These are phyloP conservation scores for Odontesthes bonariensis DNA, from an alignment of 2,113 vertebrate genomes.

Conservation along the genomic window DNA sequence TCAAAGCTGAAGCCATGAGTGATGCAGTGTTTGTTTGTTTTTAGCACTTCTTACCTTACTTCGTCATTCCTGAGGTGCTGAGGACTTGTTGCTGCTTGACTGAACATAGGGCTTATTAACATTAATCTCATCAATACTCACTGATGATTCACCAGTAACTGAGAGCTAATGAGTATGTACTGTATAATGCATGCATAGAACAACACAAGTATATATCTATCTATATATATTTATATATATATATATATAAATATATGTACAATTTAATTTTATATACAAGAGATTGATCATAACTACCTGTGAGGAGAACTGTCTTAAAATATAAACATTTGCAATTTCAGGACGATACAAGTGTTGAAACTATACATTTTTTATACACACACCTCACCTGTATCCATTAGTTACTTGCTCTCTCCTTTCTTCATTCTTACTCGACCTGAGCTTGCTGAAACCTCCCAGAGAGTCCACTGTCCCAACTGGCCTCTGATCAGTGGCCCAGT, in stretches of 20 bases:
- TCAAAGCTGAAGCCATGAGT: slow-evolving; percentile 23
- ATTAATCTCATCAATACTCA: slow-evolving; percentile 52
- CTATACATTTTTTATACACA: neutral
- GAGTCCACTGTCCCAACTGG: slow-evolving; percentile 62
- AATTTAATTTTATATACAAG: neutral
- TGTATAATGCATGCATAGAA: neutral
- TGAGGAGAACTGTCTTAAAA: neutral
- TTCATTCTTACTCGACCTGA: slow-evolving; percentile 11
- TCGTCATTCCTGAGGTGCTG: slow-evolving; percentile 37
- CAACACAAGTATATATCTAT: neutral
- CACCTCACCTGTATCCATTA: neutral
- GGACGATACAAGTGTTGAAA: neutral
- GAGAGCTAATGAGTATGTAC: neutral
- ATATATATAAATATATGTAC: neutral
- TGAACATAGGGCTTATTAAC: slow-evolving; percentile 44
- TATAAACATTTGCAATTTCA: neutral
- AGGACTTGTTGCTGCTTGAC: slow-evolving; percentile 63
- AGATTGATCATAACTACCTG: neutral
- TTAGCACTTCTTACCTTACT: slow-evolving; percentile 41
- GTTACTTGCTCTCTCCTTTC: slow-evolving; percentile 10
- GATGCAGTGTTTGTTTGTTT: slow-evolving; percentile 39
- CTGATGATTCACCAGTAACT: slow-evolving; percentile 49
- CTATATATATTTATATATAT: neutral
- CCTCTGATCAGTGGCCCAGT: slow-evolving; percentile 61
- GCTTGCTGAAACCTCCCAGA: slow-evolving; percentile 13